phyloP scores from a whole-genome alignment of 1,140 invertebrate genomes.

The Parapsyche elsis region DNA sequence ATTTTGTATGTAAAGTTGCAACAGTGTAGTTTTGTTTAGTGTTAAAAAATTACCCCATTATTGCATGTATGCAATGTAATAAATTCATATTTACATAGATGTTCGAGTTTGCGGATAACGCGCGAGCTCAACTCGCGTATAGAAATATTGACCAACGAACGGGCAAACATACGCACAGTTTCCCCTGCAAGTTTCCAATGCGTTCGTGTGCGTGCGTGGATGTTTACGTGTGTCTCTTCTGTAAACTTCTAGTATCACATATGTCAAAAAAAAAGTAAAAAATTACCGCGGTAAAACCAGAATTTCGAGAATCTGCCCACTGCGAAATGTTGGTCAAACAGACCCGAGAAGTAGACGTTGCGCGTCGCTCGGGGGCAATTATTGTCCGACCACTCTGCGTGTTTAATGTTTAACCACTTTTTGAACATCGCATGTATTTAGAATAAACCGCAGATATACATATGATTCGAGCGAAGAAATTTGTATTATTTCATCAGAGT shows the following conservation, averaged over 20 bases:
- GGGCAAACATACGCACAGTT: background rate
- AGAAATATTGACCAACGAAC: too few species aligned
- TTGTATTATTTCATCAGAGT: too few species aligned
- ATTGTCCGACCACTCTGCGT: background rate
- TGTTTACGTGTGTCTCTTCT: background rate
- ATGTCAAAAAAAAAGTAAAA: background rate
- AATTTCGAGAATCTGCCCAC: background rate
- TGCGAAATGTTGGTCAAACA: conserved; percentile 9
- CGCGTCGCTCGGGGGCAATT: background rate
- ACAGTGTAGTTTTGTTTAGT: too few species aligned
- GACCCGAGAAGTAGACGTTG: background rate
- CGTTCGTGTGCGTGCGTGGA: background rate
- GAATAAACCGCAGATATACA: too few species aligned
- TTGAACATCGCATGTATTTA: background rate
- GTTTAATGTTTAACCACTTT: background rate
- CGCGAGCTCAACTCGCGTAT: too few species aligned
- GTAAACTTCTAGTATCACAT: background rate
- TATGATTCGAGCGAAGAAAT: too few species aligned
- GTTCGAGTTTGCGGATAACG: too few species aligned
- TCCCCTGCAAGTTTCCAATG: background rate
- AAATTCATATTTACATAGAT: too few species aligned
- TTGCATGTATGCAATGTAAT: too few species aligned
- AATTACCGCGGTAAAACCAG: background rate
- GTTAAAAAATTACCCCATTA: too few species aligned
- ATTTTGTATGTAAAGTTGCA: too few species aligned